These are phyloP conservation scores for Lithophane leautieri DNA, from an alignment of 2,888 invertebrate genomes.

Conservation along the genomic window DNA sequence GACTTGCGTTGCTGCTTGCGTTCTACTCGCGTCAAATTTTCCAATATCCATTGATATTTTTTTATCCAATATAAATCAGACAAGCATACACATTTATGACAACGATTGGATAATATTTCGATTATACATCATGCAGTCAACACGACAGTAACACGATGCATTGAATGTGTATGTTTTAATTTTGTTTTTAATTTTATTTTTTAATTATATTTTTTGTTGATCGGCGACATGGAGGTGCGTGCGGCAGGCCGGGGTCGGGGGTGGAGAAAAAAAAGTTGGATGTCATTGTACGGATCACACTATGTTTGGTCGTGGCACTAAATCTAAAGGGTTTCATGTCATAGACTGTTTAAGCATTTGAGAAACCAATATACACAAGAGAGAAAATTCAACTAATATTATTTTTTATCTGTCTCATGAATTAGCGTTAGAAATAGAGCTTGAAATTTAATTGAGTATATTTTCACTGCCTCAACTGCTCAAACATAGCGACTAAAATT, in stretches of 20 bases:
- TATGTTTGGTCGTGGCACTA: slow-evolving; percentile 83
- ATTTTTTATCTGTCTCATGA: slow-evolving; percentile 20
- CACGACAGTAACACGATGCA: slow-evolving; percentile 89
- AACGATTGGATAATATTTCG: slow-evolving; percentile 82
- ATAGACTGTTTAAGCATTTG: slow-evolving; percentile 74
- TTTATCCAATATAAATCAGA: slow-evolving; percentile 70
- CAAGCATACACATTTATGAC: slow-evolving; percentile 88
- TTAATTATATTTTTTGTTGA: slow-evolving; percentile 78
- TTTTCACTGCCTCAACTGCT: slow-evolving; percentile 75
- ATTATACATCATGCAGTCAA: slow-evolving; percentile 89
- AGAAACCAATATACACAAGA: slow-evolving; percentile 43
- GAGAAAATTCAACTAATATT: background rate
- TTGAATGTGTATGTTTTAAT: slow-evolving; percentile 85
- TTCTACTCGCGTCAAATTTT: slow-evolving; percentile 91
- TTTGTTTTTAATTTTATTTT: slow-evolving; percentile 69
- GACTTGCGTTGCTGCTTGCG: slow-evolving; percentile 98
- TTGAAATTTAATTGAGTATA: slow-evolving; percentile 17
- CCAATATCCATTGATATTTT: slow-evolving; percentile 76
- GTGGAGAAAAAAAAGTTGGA: slow-evolving; percentile 88
- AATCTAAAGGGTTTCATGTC: slow-evolving; percentile 78
- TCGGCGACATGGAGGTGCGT: slow-evolving; percentile 88
- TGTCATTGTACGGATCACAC: slow-evolving; percentile 90
- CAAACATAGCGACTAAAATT: slow-evolving; percentile 77
- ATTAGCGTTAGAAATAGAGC: slow-evolving; percentile 3
- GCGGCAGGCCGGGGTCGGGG: slow-evolving; percentile 88